phyloP scores from a whole-genome alignment of 1,140 invertebrate genomes.

The Microplitis demolitor region DNA sequence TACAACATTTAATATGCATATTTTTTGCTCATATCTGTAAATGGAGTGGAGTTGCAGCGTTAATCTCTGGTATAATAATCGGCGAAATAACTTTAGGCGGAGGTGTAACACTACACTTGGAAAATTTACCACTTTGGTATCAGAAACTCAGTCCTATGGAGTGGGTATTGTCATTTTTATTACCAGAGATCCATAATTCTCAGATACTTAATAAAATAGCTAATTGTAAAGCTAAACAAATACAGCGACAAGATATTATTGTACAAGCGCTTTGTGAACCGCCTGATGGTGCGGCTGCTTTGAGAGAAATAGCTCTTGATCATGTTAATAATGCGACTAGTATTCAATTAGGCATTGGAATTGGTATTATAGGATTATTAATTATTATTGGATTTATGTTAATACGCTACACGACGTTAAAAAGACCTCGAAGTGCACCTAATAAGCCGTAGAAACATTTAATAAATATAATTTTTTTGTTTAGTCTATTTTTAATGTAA shows the following conservation, averaged over 20 bases:
- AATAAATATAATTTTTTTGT: background rate
- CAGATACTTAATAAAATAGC: slow-evolving; percentile 59
- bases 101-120: slow-evolving; percentile 74
- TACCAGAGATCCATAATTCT: slow-evolving; percentile 69
- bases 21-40: slow-evolving; percentile 70
- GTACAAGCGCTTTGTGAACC: slow-evolving; percentile 77
- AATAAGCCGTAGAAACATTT: slow-evolving; percentile 52
- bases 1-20: slow-evolving; percentile 73
- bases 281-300: slow-evolving; percentile 75
- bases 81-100: slow-evolving; percentile 69
- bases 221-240: slow-evolving; percentile 63
- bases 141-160: slow-evolving; percentile 73
- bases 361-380: slow-evolving; percentile 36
- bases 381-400: slow-evolving; percentile 42
- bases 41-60: slow-evolving; percentile 63
- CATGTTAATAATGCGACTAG: slow-evolving; percentile 34
- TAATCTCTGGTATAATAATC: slow-evolving; percentile 69
- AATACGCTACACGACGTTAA: slow-evolving; percentile 44
- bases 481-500: background rate
- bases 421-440: slow-evolving; percentile 52
- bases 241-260: slow-evolving; percentile 81
- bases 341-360: slow-evolving; percentile 45
- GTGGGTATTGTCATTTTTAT: slow-evolving; percentile 74
- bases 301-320: slow-evolving; percentile 58
- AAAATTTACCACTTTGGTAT: slow-evolving; percentile 70